Conservation (phyloP, 2,888 invertebrate genomes). For the Torymus aiolomorphi region DNA sequence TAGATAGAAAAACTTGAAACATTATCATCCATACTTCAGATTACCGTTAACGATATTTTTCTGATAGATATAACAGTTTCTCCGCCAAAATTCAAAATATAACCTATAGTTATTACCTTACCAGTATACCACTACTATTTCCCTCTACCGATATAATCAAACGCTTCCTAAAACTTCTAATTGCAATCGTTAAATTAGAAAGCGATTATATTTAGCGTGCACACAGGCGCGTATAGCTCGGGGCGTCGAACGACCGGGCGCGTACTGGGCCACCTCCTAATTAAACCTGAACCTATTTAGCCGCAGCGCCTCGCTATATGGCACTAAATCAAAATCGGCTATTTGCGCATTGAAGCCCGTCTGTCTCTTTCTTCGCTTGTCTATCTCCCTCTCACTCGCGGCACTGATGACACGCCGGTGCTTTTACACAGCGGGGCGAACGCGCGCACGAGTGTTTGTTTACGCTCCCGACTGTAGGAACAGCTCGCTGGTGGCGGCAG, state of each 20-base stretch:
- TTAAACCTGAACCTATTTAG: conserved; percentile 22
- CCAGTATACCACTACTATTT: too few species aligned
- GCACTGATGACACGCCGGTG: too few species aligned
- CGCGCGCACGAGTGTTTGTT: conserved; percentile 13
- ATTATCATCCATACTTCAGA: too few species aligned
- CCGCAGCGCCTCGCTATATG: neutral
- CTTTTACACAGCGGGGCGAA: neutral
- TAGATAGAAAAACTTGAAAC: too few species aligned
- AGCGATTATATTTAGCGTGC: conserved; percentile 1
- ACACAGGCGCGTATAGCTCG: neutral
- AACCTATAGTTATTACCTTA: too few species aligned
- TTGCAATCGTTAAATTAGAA: conserved; percentile 13
- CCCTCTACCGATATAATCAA: too few species aligned
- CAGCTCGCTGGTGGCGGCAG: neutral
- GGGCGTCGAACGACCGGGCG: neutral
- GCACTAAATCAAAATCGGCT: conserved; percentile 31
- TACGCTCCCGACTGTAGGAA: neutral
- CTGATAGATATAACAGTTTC: too few species aligned
- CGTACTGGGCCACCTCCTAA: neutral
- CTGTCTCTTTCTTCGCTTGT: too few species aligned
- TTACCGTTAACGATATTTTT: too few species aligned
- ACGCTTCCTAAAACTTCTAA: neutral
- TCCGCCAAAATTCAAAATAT: too few species aligned
- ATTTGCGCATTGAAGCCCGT: conserved; percentile 5
- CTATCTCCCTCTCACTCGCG: neutral